Percentiles rank a stretch among this genome's conserved stretches.
Conservation (phyloP, 2,113 vertebrate species). For the Odocoileus hemionus region DNA sequence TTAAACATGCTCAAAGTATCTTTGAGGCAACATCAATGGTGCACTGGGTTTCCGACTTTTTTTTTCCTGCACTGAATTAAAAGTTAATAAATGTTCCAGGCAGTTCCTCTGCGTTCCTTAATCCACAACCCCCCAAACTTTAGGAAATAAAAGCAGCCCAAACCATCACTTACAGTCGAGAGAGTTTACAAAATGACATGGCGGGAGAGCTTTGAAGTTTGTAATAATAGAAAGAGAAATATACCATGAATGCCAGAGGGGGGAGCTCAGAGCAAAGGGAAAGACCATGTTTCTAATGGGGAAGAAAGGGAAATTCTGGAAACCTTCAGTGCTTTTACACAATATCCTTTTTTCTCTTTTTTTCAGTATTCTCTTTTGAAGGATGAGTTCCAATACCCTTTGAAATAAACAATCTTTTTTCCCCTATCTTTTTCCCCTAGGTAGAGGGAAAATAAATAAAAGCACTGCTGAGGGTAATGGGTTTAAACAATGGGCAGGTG, state of each 20-base stretch:
- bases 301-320: not conserved
- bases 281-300: slow-evolving; percentile 54
- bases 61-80: slow-evolving; percentile 15
- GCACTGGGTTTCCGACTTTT: not conserved
- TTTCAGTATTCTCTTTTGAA: slow-evolving; percentile 45
- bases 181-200: not conserved
- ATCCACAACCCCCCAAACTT: not conserved
- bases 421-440: not conserved
- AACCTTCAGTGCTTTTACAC: slow-evolving; percentile 25
- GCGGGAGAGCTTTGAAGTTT: slow-evolving; percentile 4
- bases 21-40: not conserved
- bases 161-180: not conserved
- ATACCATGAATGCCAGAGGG: slow-evolving; percentile 77
- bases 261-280: slow-evolving; percentile 84
- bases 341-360: not conserved
- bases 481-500: slow-evolving; percentile 5
- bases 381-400: slow-evolving; percentile 1
- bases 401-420: slow-evolving; percentile 43
- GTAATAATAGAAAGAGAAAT: slow-evolving; percentile 36
- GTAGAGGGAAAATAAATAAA: slow-evolving; percentile 31
- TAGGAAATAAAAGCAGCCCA: slow-evolving; percentile 16
- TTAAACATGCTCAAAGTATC: slow-evolving; percentile 1
- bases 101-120: not conserved
- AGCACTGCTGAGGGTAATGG: not conserved
- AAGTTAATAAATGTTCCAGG: slow-evolving; percentile 25